Evolutionary conservation across 1,140 invertebrate species (phyloP), one percentile per base, ranked within the genome.

Genomic region (Copidosoma floridanum): DNA sequence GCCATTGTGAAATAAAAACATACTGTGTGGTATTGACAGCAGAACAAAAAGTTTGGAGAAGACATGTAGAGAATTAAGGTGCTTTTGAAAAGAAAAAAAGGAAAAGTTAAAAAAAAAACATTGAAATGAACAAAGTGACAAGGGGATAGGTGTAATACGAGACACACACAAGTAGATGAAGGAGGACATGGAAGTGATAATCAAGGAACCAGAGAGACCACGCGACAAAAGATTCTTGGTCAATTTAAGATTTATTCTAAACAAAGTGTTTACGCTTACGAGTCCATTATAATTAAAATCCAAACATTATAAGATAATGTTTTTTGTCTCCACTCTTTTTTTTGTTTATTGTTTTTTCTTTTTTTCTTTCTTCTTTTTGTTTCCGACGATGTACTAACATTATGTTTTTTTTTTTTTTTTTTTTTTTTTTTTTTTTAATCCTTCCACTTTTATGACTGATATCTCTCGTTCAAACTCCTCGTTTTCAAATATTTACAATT

Each of bases 231-330:
- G 68, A 53, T 63, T 74, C 65, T 78, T 78, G 68, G 69, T 77
- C 71, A 78, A 76, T 78, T 78, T 75, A 77, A 75, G 69, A 76
- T 80, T 80, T 80, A 80, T 80, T 80, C 78, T 80, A 80, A 77
- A 80, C 75, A 78, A 79, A 78, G 68, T 76, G 60, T 70, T n/a
- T 72, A 74, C 66, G 74, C 68, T 74, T 76, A 72, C 66, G 71
- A 68, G 60, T 74, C 64, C 63, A 70, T 70, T n/a, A n/a, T n/a
- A n/a, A n/a, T n/a, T n/a, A n/a, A n/a, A n/a, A n/a, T n/a, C n/a
- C n/a, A n/a, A n/a, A n/a, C n/a, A n/a, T n/a, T 70, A 68, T 72
- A 71, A 66, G 62, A 56, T 68, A 61, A 57, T 61, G 44, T 53
- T 61, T 68, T 65, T 65, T 47, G 46, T 66, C 73, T 74, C 67